Evolutionary conservation across 2,797 vertebrate genomes (phyloP), one percentile per base, ranked within the genome.

Genomic region (Champsocephalus esox): DNA sequence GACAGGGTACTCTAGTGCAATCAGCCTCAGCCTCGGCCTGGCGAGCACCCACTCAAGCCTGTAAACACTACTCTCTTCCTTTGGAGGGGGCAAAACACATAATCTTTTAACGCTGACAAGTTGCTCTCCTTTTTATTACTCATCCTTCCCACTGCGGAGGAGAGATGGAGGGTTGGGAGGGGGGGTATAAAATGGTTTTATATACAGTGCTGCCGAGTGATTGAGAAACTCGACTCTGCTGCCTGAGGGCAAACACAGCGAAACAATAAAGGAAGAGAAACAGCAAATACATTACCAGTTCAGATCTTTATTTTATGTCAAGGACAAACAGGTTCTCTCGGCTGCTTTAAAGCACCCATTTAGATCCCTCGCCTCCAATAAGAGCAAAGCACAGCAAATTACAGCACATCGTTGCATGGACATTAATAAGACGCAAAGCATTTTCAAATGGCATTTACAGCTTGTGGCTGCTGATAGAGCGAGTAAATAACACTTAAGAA

Each of bases 1-100:
- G 95, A 96, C 92, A 94, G 95, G 87, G 91, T 87, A 80, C 92
- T 83, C 88, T 89, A 91, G 94, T 88, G 91, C 95, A 95, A 96
- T 96, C 95, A 95, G 95, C 94, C 93, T 92, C 85, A 88, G 93
- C 92, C 86, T 83, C 91, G 88, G 93, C 93, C 94, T 92, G 81
- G 91, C 84, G 88, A 91, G 94, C 92, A 91, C 83, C 73, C 89
- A 91, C 93, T 96, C 95, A 94, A 77, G 95, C 94, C 93, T 93
- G 94, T 94, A 96, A 96, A 96, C 95, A 95, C 93, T 88, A 75
- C 89, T 91, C 88, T 93, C 92, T 94, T 89, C 89, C 94, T 94
- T 93, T 87, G 80, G 92, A 92, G 91, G 94, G 91, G 93, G 94
- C 91, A 93, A 93, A 95, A 91, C 89, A 77, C 95, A 93, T 94